A percentile compares a stretch with the other conserved stretches of the same genome.
phyloP scores from a whole-genome alignment of 2,797 vertebrate species.

The Hipposideros larvatus region DNA sequence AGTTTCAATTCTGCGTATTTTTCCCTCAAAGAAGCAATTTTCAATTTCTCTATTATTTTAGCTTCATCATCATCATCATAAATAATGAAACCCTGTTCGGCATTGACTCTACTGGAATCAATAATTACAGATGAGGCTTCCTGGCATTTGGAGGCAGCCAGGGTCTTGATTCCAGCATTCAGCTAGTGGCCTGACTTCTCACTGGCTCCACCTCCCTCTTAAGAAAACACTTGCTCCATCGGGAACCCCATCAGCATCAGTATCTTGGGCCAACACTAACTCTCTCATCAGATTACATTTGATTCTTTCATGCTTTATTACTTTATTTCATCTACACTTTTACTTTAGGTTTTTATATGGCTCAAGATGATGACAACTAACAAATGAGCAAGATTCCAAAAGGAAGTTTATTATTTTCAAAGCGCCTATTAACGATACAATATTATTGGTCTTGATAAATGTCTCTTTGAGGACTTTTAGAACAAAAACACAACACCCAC shows the following conservation, averaged over 20 bases:
- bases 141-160: neutral
- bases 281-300: neutral
- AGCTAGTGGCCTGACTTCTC: neutral
- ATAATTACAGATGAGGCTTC: neutral
- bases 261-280: neutral
- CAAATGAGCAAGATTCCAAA: neutral
- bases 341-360: neutral
- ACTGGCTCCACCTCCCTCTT: neutral
- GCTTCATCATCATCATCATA: neutral
- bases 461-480: neutral
- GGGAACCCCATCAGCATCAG: neutral
- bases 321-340: neutral
- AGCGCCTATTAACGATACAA: neutral
- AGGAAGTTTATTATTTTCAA: neutral
- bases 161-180: neutral
- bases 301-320: neutral
- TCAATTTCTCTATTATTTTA: constrained; percentile 41
- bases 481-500: neutral
- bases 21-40: constrained; percentile 6
- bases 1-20: constrained; percentile 26
- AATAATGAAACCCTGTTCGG: neutral
- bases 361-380: neutral
- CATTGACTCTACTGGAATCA: neutral
- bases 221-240: neutral
- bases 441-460: neutral